Conservation (phyloP, 2,888 invertebrate species). For the Dioctria linearis region DNA sequence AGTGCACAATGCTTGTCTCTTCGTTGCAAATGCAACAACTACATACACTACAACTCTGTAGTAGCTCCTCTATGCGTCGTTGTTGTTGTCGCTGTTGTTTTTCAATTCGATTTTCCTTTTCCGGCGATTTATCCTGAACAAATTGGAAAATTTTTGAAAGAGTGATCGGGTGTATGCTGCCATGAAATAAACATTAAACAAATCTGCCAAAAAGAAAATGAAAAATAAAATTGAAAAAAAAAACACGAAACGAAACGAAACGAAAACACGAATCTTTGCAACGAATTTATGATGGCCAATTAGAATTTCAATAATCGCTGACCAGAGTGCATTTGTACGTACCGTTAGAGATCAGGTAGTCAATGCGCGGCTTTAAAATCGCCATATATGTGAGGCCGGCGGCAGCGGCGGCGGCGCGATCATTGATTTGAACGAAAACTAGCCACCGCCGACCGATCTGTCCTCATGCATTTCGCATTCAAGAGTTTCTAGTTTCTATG, state of each 20-base stretch:
- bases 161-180: slow-evolving; percentile 43
- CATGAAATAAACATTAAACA: slow-evolving; percentile 53
- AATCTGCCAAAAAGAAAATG: background rate
- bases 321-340: slow-evolving; percentile 3
- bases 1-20: slow-evolving; percentile 31
- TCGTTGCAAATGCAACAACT: background rate
- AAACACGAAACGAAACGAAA: slow-evolving; percentile 13
- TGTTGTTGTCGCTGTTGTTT: slow-evolving; percentile 10
- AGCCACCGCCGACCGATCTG: slow-evolving; percentile 31
- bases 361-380: background rate
- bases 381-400: slow-evolving; percentile 28
- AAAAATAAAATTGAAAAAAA: slow-evolving; percentile 31
- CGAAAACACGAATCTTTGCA: slow-evolving; percentile 50
- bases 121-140: slow-evolving; percentile 51
- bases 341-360: slow-evolving; percentile 16
- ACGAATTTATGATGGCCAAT: slow-evolving; percentile 54
- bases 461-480: background rate
- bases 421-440: slow-evolving; percentile 48
- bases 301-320: slow-evolving; percentile 54
- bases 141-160: slow-evolving; percentile 44
- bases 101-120: slow-evolving; percentile 43
- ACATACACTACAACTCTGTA: too few species aligned
- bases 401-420: background rate
- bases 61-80: background rate
- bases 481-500: too few species aligned